Conservation (phyloP, 2,888 invertebrate genomes). For the Acrobeloides nanus region DNA sequence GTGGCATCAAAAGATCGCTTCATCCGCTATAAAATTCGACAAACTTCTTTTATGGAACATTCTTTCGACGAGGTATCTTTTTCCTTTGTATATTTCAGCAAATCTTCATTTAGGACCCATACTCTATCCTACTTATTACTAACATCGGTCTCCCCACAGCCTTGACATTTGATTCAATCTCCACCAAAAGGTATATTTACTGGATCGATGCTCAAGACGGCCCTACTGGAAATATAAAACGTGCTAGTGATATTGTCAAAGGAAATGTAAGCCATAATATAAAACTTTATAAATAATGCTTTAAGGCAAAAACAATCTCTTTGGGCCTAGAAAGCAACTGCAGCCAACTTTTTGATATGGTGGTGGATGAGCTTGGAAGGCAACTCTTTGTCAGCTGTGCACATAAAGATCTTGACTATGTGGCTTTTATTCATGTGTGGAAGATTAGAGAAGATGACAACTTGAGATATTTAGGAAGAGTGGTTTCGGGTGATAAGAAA, state of each 20-base stretch:
- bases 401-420: constrained; percentile 5
- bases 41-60: too few relatives aligned
- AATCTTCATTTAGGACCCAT: constrained; percentile 8
- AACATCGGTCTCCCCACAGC: constrained; percentile 23
- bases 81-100: neutral
- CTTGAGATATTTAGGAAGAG: constrained; percentile 20
- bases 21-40: constrained; percentile 13
- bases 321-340: constrained; percentile 14
- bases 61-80: neutral
- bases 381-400: constrained; percentile 23
- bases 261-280: too few relatives aligned
- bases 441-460: constrained; percentile 15
- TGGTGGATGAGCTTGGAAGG: constrained; percentile 20
- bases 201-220: constrained; percentile 28
- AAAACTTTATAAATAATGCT: neutral
- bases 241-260: constrained; percentile 8
- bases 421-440: constrained; percentile 20
- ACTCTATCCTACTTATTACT: constrained; percentile 17
- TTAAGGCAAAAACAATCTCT: constrained; percentile 1
- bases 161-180: constrained; percentile 20
- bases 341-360: constrained; percentile 24
- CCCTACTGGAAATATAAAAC: constrained; percentile 14
- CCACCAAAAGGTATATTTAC: constrained; percentile 18
- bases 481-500: constrained; percentile 20
- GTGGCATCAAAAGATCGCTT: constrained; percentile 17